These are phyloP conservation scores for Episyrphus balteatus DNA, from an alignment of 1,140 invertebrate genomes.

Conservation along the genomic window DNA sequence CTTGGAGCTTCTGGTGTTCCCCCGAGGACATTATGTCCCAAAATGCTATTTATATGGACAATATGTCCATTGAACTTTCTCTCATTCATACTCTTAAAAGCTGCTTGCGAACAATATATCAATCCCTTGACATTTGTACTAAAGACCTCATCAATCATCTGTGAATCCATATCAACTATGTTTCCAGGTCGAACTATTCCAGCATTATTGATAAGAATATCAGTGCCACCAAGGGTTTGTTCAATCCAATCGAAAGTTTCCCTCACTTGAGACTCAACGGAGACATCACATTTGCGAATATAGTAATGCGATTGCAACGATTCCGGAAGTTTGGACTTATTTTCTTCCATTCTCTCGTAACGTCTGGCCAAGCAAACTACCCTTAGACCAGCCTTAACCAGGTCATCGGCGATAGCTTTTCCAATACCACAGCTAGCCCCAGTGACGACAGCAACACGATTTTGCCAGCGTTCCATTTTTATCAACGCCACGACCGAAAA, in stretches of 20 bases:
- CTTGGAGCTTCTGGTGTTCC: constrained; percentile 32
- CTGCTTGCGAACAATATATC: constrained; percentile 51
- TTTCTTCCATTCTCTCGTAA: constrained; percentile 19
- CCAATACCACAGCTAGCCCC: constrained; percentile 55
- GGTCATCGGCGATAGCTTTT: constrained; percentile 35
- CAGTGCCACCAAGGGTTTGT: constrained; percentile 48
- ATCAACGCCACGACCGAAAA: not conserved
- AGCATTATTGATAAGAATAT: constrained; percentile 67
- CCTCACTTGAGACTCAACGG: constrained; percentile 50
- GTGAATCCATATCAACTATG: constrained; percentile 26
- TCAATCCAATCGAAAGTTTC: constrained; percentile 53
- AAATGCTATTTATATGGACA: constrained; percentile 56
- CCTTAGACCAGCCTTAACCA: constrained; percentile 44
- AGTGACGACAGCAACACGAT: constrained; percentile 50
- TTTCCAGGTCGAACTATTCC: constrained; percentile 41
- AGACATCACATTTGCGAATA: constrained; percentile 50
- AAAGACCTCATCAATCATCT: constrained; percentile 42
- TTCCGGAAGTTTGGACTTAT: constrained; percentile 18
- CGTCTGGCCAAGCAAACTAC: constrained; percentile 39
- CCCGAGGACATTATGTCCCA: constrained; percentile 39
- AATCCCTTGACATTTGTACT: constrained; percentile 59
- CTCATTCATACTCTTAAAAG: constrained; percentile 54
- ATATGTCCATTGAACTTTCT: constrained; percentile 54
- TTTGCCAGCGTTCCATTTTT: constrained; percentile 40
- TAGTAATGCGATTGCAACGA: constrained; percentile 33